These are phyloP conservation scores for Camelus dromedarius DNA, from an alignment of 2,113 vertebrate species.

Conservation along the genomic window DNA sequence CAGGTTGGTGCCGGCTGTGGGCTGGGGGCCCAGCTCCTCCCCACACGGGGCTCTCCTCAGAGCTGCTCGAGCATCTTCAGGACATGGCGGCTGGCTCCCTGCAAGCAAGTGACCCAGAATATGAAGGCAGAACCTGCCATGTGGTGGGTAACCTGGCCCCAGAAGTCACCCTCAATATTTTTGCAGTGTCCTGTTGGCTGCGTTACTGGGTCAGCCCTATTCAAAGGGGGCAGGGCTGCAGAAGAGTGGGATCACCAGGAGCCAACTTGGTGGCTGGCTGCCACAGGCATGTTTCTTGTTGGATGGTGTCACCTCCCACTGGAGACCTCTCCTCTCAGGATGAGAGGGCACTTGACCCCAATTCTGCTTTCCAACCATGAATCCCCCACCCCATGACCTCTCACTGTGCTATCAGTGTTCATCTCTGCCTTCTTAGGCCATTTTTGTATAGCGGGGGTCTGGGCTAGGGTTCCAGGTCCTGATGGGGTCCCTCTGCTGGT, in stretches of 20 bases:
- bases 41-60: not conserved
- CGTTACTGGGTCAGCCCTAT: not conserved
- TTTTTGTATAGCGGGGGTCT: not conserved
- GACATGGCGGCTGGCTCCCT: not conserved
- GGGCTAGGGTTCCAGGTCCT: not conserved
- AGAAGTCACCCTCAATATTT: not conserved
- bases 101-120: not conserved
- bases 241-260: too few species aligned
- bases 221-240: not conserved
- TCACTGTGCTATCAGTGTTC: accelerated
- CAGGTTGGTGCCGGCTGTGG: not conserved
- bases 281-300: not conserved
- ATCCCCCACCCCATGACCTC: not conserved
- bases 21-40: not conserved
- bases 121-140: not conserved
- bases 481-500: not conserved
- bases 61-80: not conserved
- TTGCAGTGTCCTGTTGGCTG: not conserved
- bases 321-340: not conserved
- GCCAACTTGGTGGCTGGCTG: not conserved
- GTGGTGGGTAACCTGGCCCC: not conserved
- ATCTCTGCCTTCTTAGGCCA: not conserved
- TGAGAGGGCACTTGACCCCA: not conserved
- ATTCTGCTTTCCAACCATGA: not conserved
- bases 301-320: not conserved